These are phyloP conservation scores for Laticauda laticaudata DNA, from an alignment of 2,113 vertebrate genomes.

Conservation along the genomic window DNA sequence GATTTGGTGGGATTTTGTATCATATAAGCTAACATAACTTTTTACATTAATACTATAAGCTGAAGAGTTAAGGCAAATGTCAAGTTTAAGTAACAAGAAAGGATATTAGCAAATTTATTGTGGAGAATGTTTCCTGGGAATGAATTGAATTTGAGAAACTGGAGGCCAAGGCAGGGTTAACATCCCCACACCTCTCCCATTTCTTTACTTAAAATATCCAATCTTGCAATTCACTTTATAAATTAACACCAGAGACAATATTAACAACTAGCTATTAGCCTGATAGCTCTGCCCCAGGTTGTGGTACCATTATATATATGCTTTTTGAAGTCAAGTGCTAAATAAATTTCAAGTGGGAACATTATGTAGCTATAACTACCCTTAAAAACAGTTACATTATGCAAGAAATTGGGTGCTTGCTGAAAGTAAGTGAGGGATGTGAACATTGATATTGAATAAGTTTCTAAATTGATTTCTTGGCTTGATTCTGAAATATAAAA, in stretches of 20 bases:
- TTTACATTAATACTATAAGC: not conserved
- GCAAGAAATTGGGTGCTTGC: not conserved
- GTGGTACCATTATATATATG: not conserved
- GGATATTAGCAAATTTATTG: not conserved
- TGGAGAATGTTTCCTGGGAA: too few relatives aligned
- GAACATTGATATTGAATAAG: slow-evolving; percentile 6
- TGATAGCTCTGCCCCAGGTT: not conserved
- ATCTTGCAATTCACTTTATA: not conserved
- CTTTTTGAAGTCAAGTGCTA: not conserved
- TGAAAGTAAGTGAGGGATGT: not conserved
- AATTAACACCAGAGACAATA: not conserved
- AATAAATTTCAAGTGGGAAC: not conserved
- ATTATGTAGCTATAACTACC: not conserved
- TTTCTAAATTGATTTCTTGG: not conserved
- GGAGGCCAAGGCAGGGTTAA: not conserved
- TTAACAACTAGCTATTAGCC: not conserved
- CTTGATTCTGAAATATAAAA: slow-evolving; percentile 2
- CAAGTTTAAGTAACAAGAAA: not conserved
- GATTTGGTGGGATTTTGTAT: not conserved
- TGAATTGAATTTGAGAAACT: not conserved
- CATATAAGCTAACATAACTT: not conserved
- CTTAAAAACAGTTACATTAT: slow-evolving; percentile 8
- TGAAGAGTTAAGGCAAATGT: not conserved
- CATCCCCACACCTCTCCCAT: not conserved
- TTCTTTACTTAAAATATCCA: not conserved